Evolutionary conservation across 92 coral and sea anemone genomes (phyloP).

Genomic region (Zoanthus sociatus): DNA sequence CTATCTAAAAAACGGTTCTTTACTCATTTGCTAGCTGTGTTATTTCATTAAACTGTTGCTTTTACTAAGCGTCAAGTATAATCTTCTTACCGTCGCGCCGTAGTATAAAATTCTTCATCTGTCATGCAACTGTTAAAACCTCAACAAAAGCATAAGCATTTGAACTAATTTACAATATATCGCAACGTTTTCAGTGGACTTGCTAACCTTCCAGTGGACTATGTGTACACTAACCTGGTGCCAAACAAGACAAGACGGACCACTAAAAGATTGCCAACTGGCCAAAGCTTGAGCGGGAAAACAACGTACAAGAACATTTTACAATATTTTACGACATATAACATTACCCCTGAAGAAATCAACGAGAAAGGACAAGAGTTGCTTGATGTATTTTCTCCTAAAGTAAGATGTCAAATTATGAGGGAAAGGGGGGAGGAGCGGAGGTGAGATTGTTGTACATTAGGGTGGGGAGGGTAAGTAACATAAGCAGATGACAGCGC

Average conservation of each 20-base stretch:
- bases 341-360: constrained; percentile 79
- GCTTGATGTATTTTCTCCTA: constrained; percentile 60
- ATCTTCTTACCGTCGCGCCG: no score
- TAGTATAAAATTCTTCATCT: no score
- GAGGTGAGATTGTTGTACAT: no score
- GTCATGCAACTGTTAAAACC: no score
- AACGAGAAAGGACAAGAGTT: constrained; percentile 72
- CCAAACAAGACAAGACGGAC: constrained; percentile 69
- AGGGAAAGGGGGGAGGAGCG: no score
- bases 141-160: no score
- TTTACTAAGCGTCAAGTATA: no score
- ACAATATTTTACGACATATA: constrained; percentile 86
- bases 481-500: no score
- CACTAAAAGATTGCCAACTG: constrained; percentile 80
- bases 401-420: constrained; percentile 54
- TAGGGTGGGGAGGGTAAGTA: no score
- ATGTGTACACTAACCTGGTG: constrained; percentile 78
- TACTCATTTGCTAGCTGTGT: no score
- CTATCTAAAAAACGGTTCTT: no score
- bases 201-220: constrained; percentile 87
- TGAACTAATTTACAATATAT: background rate
- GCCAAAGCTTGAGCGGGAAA: constrained; percentile 69
- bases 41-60: no score
- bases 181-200: constrained; percentile 72
- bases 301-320: constrained; percentile 80